phyloP scores from a whole-genome alignment of 2,888 invertebrate species.

The Drosophila formosana region DNA sequence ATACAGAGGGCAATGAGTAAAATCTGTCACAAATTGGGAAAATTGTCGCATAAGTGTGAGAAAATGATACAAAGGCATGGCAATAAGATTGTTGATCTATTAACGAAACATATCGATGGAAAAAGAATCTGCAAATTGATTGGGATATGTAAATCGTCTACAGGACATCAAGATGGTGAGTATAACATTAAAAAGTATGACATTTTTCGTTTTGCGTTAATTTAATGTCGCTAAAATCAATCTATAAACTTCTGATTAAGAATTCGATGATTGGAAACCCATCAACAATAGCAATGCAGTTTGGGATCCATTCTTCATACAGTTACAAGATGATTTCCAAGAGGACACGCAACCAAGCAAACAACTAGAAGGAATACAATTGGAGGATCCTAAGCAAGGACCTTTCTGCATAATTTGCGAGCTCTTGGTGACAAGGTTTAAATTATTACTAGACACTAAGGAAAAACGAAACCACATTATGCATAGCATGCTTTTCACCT shows the following conservation, averaged over 20 bases:
- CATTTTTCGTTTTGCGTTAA: not conserved
- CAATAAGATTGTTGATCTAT: conserved; percentile 13
- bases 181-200: not conserved
- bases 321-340: not conserved
- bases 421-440: not conserved
- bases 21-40: conserved; percentile 8
- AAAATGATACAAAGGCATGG: conserved; percentile 5
- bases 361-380: not conserved
- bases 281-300: not conserved
- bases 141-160: conserved; percentile 3
- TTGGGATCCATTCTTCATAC: not conserved
- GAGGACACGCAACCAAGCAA: not conserved
- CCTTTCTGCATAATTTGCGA: not conserved
- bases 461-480: conserved; percentile 11
- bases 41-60: conserved; percentile 1
- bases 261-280: no score
- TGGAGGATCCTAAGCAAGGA: not conserved
- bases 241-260: not conserved
- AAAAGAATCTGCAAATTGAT: conserved; percentile 16
- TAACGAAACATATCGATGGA: not conserved
- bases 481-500: not conserved
- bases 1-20: conserved; percentile 20
- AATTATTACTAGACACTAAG: not conserved
- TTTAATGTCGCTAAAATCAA: not conserved
- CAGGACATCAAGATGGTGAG: conserved; percentile 23